Evolutionary conservation across 2,113 vertebrate species (phyloP).

Genomic region (Calypte anna): DNA sequence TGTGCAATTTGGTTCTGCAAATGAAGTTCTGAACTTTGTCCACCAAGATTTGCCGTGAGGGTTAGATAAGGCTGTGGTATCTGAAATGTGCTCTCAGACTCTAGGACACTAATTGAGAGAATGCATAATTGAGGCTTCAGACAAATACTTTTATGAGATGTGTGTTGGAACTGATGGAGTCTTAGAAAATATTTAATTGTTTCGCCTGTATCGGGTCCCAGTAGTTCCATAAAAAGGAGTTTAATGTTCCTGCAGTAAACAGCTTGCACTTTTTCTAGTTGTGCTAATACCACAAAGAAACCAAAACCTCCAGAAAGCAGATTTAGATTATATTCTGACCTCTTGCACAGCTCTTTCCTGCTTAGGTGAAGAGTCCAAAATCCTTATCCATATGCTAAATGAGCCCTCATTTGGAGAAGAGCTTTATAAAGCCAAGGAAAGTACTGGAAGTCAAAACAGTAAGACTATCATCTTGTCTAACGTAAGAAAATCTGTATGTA

Average conservation of each 20-base stretch:
- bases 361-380: not conserved
- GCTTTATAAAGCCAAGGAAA: not conserved
- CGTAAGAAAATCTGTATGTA: not conserved
- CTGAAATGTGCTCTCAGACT: not conserved
- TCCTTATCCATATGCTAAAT: not conserved
- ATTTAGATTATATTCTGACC: not conserved
- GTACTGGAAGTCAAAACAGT: not conserved
- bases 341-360: not conserved
- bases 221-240: constrained; percentile 38
- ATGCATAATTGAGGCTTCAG: not conserved
- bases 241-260: constrained; percentile 49
- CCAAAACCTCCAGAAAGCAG: not conserved
- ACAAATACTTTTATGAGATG: constrained; percentile 34
- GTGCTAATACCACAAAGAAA: not conserved
- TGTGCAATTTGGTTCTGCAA: not conserved
- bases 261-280: not conserved
- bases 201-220: not conserved
- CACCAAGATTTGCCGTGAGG: not conserved
- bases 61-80: not conserved
- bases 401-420: not conserved
- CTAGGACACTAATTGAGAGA: constrained; percentile 22
- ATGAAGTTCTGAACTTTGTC: not conserved
- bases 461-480: not conserved
- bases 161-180: not conserved
- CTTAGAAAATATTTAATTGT: not conserved